phyloP scores from a whole-genome alignment of 1,140 invertebrate genomes.

The Ectropis grisescens region DNA sequence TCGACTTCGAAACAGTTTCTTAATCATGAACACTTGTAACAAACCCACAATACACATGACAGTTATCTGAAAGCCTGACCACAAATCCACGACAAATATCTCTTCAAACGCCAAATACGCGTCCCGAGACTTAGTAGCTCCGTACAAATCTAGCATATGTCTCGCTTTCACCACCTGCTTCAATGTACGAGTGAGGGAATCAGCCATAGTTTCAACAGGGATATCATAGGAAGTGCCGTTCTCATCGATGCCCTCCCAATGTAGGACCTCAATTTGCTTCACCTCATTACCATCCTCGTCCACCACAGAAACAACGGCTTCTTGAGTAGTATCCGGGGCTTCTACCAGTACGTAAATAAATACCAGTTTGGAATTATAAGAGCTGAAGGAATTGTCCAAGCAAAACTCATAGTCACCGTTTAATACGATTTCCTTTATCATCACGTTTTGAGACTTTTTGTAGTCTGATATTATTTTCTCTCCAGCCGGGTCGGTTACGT shows the following conservation, averaged over 20 bases:
- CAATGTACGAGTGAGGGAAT: constrained; percentile 30
- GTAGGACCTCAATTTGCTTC: constrained; percentile 30
- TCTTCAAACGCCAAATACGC: constrained; percentile 47
- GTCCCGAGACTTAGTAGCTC: constrained; percentile 41
- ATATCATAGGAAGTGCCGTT: constrained; percentile 35
- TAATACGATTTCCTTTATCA: constrained; percentile 39
- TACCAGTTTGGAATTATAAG: constrained; percentile 82
- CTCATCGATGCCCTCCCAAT: constrained; percentile 36
- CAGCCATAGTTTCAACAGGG: constrained; percentile 29
- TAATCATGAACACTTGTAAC: constrained; percentile 55
- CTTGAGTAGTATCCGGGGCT: constrained; percentile 28
- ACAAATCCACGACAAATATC: constrained; percentile 54
- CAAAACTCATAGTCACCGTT: constrained; percentile 84
- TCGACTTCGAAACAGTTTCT: constrained; percentile 39
- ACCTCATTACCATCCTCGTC: constrained; percentile 17
- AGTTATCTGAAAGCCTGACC: constrained; percentile 49
- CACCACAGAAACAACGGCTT: constrained; percentile 15
- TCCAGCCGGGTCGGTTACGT: constrained; percentile 74
- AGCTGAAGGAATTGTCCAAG: constrained; percentile 85
- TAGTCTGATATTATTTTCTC: constrained; percentile 74
- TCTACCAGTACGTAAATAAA: constrained; percentile 84
- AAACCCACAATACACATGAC: constrained; percentile 45
- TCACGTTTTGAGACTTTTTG: constrained; percentile 77
- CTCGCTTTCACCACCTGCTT: constrained; percentile 37
- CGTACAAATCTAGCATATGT: constrained; percentile 39